phyloP scores from a whole-genome alignment of 2,797 vertebrate species.

The Enteromius argenteus region DNA sequence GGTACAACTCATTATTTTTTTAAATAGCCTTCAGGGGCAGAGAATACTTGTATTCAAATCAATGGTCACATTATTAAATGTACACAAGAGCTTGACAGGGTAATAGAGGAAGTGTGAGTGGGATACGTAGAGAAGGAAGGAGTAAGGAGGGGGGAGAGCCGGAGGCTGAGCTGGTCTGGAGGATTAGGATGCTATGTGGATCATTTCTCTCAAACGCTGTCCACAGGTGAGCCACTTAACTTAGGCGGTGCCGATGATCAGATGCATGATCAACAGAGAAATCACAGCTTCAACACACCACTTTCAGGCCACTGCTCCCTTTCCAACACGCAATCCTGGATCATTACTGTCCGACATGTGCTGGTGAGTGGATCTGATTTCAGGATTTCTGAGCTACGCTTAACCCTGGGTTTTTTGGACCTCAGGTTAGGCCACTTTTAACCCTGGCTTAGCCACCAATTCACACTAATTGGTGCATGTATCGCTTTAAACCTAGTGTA shows the following conservation, averaged over 20 bases:
- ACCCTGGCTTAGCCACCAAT: background rate
- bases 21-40: slow-evolving; percentile 33
- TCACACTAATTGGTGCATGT: background rate
- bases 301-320: background rate
- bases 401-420: background rate
- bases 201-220: slow-evolving; percentile 39
- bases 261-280: slow-evolving; percentile 60
- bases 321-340: slow-evolving; percentile 2
- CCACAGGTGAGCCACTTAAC: slow-evolving; percentile 65
- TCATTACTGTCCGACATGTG: background rate
- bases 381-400: background rate
- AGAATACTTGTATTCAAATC: slow-evolving; percentile 33
- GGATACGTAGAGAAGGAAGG: slow-evolving; percentile 8
- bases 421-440: background rate
- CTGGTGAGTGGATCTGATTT: slow-evolving; percentile 30
- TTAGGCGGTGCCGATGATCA: slow-evolving; percentile 53
- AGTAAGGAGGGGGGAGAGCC: background rate
- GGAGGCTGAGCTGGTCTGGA: background rate
- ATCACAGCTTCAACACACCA: slow-evolving; percentile 56
- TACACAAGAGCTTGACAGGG: slow-evolving; percentile 28
- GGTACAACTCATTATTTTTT: slow-evolving; percentile 34
- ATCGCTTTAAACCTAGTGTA: background rate
- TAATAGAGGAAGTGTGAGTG: slow-evolving; percentile 14
- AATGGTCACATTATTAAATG: slow-evolving; percentile 12
- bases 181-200: slow-evolving; percentile 61